phyloP scores from a whole-genome alignment of 1,140 invertebrate genomes.

The Nasonia vitripennis region DNA sequence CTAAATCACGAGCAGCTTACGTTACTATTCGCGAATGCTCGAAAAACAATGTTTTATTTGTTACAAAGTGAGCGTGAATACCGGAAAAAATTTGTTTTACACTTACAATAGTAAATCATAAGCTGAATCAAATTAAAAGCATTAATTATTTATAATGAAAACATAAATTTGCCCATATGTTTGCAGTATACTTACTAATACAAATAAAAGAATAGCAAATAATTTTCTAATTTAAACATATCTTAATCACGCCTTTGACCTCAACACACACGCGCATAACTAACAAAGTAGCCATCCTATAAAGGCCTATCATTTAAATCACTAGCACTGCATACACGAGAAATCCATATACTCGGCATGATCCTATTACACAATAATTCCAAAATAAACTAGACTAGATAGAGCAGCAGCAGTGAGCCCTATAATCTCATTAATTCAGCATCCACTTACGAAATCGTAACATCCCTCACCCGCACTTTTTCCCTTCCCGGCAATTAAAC shows the following conservation, averaged over 20 bases:
- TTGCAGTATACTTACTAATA: neutral
- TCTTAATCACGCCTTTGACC: neutral
- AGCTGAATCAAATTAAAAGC: neutral
- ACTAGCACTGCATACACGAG: neutral
- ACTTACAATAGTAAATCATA: no score
- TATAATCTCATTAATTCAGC: neutral
- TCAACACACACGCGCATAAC: neutral
- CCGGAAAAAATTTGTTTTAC: no score
- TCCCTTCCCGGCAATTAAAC: constrained; percentile 28
- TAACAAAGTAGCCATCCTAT: neutral
- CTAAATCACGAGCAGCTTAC: no score
- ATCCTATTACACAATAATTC: neutral
- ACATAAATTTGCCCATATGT: neutral
- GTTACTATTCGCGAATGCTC: no score
- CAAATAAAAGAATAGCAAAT: neutral
- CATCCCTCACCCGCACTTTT: neutral
- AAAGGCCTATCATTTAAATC: neutral
- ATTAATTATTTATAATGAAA: neutral
- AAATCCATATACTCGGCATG: neutral
- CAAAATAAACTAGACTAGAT: neutral
- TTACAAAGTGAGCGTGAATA: no score
- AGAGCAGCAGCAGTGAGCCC: neutral
- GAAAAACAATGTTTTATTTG: no score
- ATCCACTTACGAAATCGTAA: neutral
- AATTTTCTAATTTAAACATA: neutral